A percentile compares a stretch with the other conserved stretches of the same genome.
These are phyloP conservation scores for Pachyuromys duprasi DNA, from an alignment of 2,797 vertebrate genomes.

Conservation along the genomic window DNA sequence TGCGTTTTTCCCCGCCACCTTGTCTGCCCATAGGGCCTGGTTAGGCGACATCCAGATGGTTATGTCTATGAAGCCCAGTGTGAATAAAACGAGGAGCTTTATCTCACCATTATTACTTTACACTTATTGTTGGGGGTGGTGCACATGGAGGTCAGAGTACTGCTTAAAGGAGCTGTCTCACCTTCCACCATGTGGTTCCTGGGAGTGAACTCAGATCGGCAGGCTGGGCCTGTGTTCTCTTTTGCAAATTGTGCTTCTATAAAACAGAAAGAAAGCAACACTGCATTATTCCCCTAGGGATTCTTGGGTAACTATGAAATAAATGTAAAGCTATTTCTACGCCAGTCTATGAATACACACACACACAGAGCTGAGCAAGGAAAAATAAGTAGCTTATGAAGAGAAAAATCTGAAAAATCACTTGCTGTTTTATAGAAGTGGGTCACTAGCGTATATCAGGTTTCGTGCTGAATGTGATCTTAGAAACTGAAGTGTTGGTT, in stretches of 20 bases:
- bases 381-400: slow-evolving; percentile 13
- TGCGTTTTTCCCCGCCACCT: background rate
- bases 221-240: background rate
- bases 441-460: background rate
- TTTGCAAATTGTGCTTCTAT: slow-evolving; percentile 11
- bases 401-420: background rate
- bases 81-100: background rate
- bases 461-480: background rate
- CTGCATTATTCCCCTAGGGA: background rate
- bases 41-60: background rate
- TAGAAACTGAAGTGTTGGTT: slow-evolving; percentile 36
- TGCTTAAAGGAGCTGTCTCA: background rate
- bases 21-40: background rate
- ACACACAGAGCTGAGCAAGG: background rate
- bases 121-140: background rate
- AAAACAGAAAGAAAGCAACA: background rate
- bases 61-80: background rate
- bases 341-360: background rate
- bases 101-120: background rate
- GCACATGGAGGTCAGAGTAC: background rate
- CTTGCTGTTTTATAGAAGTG: slow-evolving; percentile 14
- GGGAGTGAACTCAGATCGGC: background rate
- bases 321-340: slow-evolving; percentile 36
- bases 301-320: background rate
- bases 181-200: background rate